Conservation (phyloP, 2,888 invertebrate genomes). For the Pegoplata infirma region DNA sequence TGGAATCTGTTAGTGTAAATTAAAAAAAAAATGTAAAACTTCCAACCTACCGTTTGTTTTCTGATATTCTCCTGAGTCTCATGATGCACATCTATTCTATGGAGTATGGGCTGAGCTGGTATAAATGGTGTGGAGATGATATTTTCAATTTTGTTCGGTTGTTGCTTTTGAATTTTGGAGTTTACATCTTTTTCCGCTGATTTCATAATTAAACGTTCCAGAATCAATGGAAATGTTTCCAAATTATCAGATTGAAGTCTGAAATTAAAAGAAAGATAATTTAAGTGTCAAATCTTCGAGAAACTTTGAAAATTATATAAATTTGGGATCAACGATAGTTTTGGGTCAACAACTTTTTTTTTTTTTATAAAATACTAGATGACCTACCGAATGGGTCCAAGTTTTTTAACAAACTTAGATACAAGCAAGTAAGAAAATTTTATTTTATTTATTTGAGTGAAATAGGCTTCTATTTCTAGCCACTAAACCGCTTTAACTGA, state of each 20-base stretch:
- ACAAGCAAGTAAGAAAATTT: too few relatives aligned
- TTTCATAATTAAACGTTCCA: constrained; percentile 72
- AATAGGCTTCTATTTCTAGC: too few relatives aligned
- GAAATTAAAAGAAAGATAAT: neutral
- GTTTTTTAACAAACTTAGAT: too few relatives aligned
- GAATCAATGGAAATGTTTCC: constrained; percentile 73
- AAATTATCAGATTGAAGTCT: constrained; percentile 77
- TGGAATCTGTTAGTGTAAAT: too few relatives aligned
- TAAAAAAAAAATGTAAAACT: too few relatives aligned
- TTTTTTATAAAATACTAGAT: too few relatives aligned
- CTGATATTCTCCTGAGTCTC: constrained; percentile 75
- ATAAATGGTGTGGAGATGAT: constrained; percentile 70
- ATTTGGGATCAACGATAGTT: too few relatives aligned
- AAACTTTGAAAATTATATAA: too few relatives aligned
- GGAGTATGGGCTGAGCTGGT: constrained; percentile 73
- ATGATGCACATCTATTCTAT: constrained; percentile 73
- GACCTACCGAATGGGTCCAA: too few relatives aligned
- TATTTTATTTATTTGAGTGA: too few relatives aligned
- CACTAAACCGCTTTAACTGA: too few relatives aligned
- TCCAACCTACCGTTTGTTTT: constrained; percentile 74
- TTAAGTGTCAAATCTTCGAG: neutral
- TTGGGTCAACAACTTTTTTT: too few relatives aligned
- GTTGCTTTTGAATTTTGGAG: constrained; percentile 64
- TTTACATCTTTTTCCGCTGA: constrained; percentile 63
- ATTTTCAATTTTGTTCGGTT: constrained; percentile 67